phyloP scores from a whole-genome alignment of 2,797 vertebrate species.

The Arremon brunneinucha region DNA sequence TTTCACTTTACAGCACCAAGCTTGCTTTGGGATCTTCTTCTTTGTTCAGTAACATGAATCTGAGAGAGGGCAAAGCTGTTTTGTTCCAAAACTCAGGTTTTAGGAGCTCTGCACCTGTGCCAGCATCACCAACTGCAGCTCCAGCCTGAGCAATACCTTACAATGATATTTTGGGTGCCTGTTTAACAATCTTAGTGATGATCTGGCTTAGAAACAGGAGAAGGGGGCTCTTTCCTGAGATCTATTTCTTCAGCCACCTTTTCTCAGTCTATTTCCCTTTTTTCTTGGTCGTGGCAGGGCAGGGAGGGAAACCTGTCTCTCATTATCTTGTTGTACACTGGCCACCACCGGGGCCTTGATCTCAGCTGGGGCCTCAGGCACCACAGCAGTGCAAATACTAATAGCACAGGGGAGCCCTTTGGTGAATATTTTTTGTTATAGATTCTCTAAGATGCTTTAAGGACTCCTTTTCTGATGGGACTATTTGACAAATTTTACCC shows the following conservation, averaged over 20 bases:
- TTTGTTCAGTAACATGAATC: neutral
- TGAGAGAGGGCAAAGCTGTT: neutral
- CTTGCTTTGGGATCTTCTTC: neutral
- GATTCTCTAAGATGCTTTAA: slow-evolving; percentile 29
- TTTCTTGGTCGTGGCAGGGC: neutral
- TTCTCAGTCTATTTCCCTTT: slow-evolving; percentile 17
- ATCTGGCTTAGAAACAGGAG: slow-evolving; percentile 5
- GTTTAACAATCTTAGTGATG: neutral
- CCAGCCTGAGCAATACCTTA: neutral
- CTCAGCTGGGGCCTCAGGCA: slow-evolving; percentile 58
- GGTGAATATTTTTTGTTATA: slow-evolving; percentile 19
- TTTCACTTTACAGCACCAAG: neutral
- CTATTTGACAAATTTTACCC: slow-evolving; percentile 40
- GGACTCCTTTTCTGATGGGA: slow-evolving; percentile 34
- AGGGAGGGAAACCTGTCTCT: slow-evolving; percentile 60
- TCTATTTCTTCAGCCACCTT: slow-evolving; percentile 33
- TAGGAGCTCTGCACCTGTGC: neutral
- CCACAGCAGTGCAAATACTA: slow-evolving; percentile 48
- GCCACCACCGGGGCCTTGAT: slow-evolving; percentile 46
- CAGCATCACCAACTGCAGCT: neutral
- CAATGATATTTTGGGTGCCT: neutral
- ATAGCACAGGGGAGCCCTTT: slow-evolving; percentile 28
- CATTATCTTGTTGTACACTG: slow-evolving; percentile 63
- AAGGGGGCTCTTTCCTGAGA: neutral
- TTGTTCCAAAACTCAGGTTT: neutral